Base-by-base conservation (phyloP, 2,888 invertebrate genomes). In the Agrotis ipsilon region DNA sequence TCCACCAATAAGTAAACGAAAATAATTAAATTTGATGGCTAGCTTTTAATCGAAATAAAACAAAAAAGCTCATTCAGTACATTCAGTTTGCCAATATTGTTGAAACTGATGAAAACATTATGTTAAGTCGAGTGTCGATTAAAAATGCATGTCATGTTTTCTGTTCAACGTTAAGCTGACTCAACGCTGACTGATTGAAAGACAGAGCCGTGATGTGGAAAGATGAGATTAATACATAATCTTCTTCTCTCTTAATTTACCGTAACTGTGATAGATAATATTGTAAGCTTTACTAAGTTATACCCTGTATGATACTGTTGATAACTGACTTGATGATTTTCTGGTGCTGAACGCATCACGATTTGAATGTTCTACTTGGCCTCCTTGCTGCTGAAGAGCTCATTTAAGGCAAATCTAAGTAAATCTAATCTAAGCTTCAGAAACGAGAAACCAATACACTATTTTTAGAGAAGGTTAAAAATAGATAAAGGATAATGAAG, bases 111-210 rank as follows among this genome's bases (percentile, higher is more conserved):
- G 14, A 61, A 75, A 75, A 39, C 43, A 51, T 52, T 48, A 48
- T n/a, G 52, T 14, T 61, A 27, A 46, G 46, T 21, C 52, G 45
- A 27, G 45, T 27, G 39, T 46, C 3, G 19, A 65, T 60, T 39
- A 57, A 59, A 62, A 77, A 64, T 61, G 55, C 63, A 49, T 78
- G 72, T 57, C 63, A 49, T 78, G 72, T 57, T 45, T 77, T 48
- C 59, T 77, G 78, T 67, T 63, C 27, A 66, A 51, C 77, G 51
- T 72, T 43, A 18, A 16, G 18, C n/a, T n/a, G n/a, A n/a, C n/a
- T n/a, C n/a, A n/a, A n/a, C 39, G 57, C 16, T 57, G 21, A 72
- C 55, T 49, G 57, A 77, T 72, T 63, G 60, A 72, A 64, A 24
- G 45, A 70, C 71, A 58, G 45, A 76, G 48, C 76, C 52, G 16